Conservation (phyloP, 2,113 vertebrate species). For the Tyto alba region DNA sequence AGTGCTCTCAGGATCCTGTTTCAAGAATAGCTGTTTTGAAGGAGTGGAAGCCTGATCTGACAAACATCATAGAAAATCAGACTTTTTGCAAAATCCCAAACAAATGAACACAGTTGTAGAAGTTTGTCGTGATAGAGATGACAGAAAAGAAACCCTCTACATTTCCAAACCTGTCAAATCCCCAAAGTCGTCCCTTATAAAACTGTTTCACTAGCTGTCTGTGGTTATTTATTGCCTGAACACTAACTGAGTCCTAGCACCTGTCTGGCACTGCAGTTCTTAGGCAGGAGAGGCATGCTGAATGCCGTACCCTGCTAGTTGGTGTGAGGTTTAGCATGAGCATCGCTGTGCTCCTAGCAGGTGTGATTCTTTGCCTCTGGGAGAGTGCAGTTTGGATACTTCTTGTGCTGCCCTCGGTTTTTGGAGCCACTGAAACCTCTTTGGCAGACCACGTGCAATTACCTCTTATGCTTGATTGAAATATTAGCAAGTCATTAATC, state of each 20-base stretch:
- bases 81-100: neutral
- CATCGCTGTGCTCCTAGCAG: neutral
- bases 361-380: neutral
- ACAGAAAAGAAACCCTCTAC: neutral
- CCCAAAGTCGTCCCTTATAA: neutral
- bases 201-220: neutral
- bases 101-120: accelerated
- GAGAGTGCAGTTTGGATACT: neutral
- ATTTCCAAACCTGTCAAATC: neutral
- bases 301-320: neutral
- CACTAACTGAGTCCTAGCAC: neutral
- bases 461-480: neutral
- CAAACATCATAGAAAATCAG: neutral
- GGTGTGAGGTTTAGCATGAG: neutral
- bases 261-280: neutral
- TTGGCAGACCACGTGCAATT: neutral
- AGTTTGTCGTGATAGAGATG: accelerated
- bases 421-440: neutral
- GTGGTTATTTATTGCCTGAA: neutral
- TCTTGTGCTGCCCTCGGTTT: neutral
- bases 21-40: neutral
- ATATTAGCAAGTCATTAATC: neutral
- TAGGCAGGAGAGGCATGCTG: neutral
- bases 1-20: neutral
- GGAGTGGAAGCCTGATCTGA: neutral